Percentiles rank a stretch among this genome's conserved stretches.
Evolutionary conservation across 2,113 vertebrate genomes (phyloP).

Genomic region (Coreoperca whiteheadi): DNA sequence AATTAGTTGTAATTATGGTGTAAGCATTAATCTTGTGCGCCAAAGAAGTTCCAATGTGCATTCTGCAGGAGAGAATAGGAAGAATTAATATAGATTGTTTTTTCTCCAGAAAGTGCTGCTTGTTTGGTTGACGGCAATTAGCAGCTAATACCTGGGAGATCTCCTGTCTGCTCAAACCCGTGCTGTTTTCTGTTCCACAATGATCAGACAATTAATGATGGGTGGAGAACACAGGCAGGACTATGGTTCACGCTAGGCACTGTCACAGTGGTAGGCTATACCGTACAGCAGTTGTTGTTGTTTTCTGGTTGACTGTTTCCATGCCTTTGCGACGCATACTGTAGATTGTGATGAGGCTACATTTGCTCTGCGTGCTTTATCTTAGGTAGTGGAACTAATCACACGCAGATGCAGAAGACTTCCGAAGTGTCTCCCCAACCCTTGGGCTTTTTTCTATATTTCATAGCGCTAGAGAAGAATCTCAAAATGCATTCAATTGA

Average conservation of each 20-base stretch:
- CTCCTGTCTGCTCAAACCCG: constrained; percentile 59
- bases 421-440: constrained; percentile 49
- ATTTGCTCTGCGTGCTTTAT: constrained; percentile 69
- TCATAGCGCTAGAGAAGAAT: constrained; percentile 53
- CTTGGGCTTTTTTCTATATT: constrained; percentile 38
- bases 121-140: constrained; percentile 78
- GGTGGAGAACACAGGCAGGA: constrained; percentile 71
- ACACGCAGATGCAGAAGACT: constrained; percentile 68
- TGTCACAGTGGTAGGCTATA: constrained; percentile 57
- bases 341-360: constrained; percentile 73
- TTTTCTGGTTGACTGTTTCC: constrained; percentile 49
- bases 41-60: constrained; percentile 64
- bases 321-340: constrained; percentile 55
- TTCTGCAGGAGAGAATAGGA: constrained; percentile 64
- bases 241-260: constrained; percentile 38
- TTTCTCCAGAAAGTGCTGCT: constrained; percentile 74
- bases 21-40: constrained; percentile 76
- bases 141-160: constrained; percentile 80
- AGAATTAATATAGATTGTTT: constrained; percentile 79
- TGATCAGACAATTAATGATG: constrained; percentile 77
- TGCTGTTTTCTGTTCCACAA: constrained; percentile 65
- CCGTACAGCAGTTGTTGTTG: constrained; percentile 58
- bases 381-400: constrained; percentile 78
- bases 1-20: constrained; percentile 83
- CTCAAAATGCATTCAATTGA: constrained; percentile 62